These are phyloP conservation scores for Phyllostomus hastatus DNA, from an alignment of 2,113 vertebrate genomes.

Conservation along the genomic window DNA sequence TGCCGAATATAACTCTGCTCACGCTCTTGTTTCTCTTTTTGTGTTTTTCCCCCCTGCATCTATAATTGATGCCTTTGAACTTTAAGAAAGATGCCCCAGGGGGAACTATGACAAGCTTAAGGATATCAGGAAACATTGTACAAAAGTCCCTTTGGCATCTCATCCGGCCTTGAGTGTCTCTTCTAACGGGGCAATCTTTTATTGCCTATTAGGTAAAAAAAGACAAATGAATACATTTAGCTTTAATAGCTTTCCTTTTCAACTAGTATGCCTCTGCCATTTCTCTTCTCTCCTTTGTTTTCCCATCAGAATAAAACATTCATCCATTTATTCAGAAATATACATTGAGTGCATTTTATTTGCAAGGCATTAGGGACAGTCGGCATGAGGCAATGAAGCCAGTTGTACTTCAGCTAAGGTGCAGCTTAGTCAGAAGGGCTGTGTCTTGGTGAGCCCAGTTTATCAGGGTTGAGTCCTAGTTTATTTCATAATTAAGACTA, in stretches of 20 bases:
- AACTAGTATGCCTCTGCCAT: constrained; percentile 29
- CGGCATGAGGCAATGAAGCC: neutral
- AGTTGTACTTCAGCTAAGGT: rapidly evolving
- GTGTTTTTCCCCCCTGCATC: neutral
- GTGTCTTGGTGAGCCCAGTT: neutral
- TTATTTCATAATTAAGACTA: neutral
- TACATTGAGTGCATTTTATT: neutral
- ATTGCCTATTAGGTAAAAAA: constrained; percentile 59
- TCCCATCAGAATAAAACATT: constrained; percentile 39
- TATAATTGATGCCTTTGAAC: constrained; percentile 61
- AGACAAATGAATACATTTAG: constrained; percentile 67
- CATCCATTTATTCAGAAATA: constrained; percentile 40
- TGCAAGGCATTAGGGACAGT: neutral
- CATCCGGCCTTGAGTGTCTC: constrained; percentile 7
- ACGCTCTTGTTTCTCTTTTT: neutral
- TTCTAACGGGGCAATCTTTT: constrained; percentile 32
- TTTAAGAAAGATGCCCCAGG: constrained; percentile 46
- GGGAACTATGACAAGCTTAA: constrained; percentile 34
- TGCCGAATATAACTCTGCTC: neutral
- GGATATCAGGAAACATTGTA: constrained; percentile 37
- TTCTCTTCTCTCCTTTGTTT: constrained; percentile 58
- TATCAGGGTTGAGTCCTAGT: neutral
- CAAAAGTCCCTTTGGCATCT: constrained; percentile 42
- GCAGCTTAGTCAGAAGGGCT: neutral
- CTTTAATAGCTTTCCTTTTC: constrained; percentile 57